Evolutionary conservation across 2,888 invertebrate genomes (phyloP), one percentile per base, ranked within the genome.

Genomic region (Caenorhabditis sinica): DNA sequence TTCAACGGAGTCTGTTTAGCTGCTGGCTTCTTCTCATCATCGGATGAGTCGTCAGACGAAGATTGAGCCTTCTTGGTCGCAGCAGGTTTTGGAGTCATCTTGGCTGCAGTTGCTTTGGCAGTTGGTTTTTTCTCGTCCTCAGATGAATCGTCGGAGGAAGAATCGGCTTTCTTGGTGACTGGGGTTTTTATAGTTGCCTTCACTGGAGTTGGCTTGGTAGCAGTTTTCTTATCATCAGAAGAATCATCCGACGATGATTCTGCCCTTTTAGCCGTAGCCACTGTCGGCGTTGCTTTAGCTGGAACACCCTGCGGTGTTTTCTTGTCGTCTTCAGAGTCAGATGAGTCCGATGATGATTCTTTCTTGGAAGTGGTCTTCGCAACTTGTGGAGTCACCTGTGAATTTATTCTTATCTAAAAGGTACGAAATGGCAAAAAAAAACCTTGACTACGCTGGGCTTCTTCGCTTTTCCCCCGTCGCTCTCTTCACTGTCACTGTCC

Each of bases 131-230:
- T 74, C 43, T 23, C 61, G 30, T 40, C 75, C 20, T 86, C 85
- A 8, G 84, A 83, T 1, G 82, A 79, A 49, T 84, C 83, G 25
- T 81, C 82, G 40, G 66, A 68, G 13, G 83, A 83, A 9, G 84
- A 75, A 36, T 77, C 84, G 15, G 85, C 82, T 61, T 86, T 86
- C 81, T 89, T 89, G 11, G 77, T 87, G 11, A 74, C 49, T 15
- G 74, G 65, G 49, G 75, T 58, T 30, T 75, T 80, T 20, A 76
- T 53, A 13, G 68, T 80, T 25, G 71, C 33, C 33, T 73, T 73
- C 2, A 33, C 77, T 51, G 83, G 36, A 36, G 82, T 68, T 43
- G 66, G 45, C 23, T 66, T 66, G n/a, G n/a, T n/a, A n/a, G 76
- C 61, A 17, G 77, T 87, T 23, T 86, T 86, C 6, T 85, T 85